phyloP scores from a whole-genome alignment of 2,113 vertebrate genomes.

The Pogona vitticeps region DNA sequence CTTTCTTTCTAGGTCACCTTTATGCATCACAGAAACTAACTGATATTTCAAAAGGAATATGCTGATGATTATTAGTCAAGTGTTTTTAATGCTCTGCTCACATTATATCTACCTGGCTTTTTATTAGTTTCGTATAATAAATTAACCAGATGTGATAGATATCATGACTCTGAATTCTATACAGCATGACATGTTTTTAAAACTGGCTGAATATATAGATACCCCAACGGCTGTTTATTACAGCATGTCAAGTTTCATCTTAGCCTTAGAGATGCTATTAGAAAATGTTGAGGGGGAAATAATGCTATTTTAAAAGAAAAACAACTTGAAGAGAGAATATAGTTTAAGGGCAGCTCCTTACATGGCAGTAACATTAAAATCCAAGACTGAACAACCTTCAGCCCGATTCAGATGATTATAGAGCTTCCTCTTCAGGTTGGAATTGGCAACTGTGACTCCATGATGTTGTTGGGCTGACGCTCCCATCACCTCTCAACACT shows the following conservation, averaged over 20 bases:
- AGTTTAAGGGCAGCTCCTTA: background rate
- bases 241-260: constrained; percentile 38
- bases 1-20: constrained; percentile 19
- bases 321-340: background rate
- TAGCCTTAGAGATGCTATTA: background rate
- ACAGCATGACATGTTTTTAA: constrained; percentile 8
- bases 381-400: background rate
- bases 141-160: background rate
- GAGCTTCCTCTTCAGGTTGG: no score
- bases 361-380: fast-evolving
- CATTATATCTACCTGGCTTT: background rate
- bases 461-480: no score
- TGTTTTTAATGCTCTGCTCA: background rate
- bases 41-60: constrained; percentile 2
- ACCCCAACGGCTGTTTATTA: constrained; percentile 35
- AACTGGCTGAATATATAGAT: constrained; percentile 40
- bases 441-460: no score
- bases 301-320: background rate
- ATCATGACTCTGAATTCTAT: constrained; percentile 5
- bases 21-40: background rate
- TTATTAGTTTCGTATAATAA: constrained; percentile 4
- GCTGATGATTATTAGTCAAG: background rate
- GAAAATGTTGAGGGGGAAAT: background rate
- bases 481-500: no score
- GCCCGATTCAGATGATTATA: no score